Base-by-base conservation (phyloP, 2,797 vertebrate species). In the Myotis pilosus region DNA sequence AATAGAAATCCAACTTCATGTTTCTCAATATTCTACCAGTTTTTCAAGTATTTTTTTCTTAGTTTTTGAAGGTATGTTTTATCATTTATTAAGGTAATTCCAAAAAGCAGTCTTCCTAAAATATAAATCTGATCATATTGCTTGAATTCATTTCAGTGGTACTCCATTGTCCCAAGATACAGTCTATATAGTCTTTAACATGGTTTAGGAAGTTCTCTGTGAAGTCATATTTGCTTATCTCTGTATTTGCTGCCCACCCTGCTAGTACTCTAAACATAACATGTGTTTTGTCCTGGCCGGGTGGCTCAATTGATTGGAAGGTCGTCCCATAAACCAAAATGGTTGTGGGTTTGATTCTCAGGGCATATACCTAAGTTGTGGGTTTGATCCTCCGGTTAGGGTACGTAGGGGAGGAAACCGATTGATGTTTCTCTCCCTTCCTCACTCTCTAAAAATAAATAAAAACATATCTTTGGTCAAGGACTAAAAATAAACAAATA, bases 61-160 rank as follows among this genome's bases (percentile, higher is more conserved):
- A 20, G 33, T 41, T 25, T 88, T 95, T 72, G 16, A 38, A 36
- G 38, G 28, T 72, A 12, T 84, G 5, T 69, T 83, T 66, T 95
- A 91, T 71, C 38, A 53, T 66, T 82, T 87, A 28, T 84, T 93
- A 81, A 79, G 36, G 25, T 92, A 44, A 47, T 93, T 94, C 41
- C 22, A 72, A 28, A 78, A 72, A 13, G 8, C 80, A 23, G 1
- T 90, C 47, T 92, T 87, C 30, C 51, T 92, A 23, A 92, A 60
- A 55, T 87, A 51, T 36, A 53, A 74, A 28, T 84, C 22, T 84
- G 72, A 62, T 60, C 57, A 49, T 78, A 41, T 62, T 91, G 80
- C 11, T 89, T 83, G 57, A 94, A 83, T 81, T 75, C 28, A 57
- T 83, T 88, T 79, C 30, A 72, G 2, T 90, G 64, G 22, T 89